A percentile compares a stretch with the other conserved stretches of the same genome.
These are phyloP conservation scores for Tortrix viridana DNA, from an alignment of 2,888 invertebrate genomes.

Conservation along the genomic window DNA sequence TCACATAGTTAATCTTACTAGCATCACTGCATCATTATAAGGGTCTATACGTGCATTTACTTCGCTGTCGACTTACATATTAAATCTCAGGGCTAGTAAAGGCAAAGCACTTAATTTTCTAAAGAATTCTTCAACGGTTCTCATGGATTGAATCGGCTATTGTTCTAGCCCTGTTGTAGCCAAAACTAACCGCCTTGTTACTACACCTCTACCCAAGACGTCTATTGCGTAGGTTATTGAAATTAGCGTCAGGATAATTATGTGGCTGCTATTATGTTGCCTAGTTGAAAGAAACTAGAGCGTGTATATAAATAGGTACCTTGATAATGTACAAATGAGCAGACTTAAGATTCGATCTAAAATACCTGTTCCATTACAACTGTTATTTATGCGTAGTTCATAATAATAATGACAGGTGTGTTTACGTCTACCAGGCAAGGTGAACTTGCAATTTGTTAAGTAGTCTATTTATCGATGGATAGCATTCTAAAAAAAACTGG, in stretches of 20 bases:
- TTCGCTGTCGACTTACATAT: not conserved
- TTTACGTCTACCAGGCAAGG: no score
- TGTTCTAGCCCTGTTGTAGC: constrained; percentile 28
- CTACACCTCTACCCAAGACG: constrained; percentile 30
- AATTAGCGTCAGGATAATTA: constrained; percentile 17
- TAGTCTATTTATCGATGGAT: no score
- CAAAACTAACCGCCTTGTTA: constrained; percentile 30
- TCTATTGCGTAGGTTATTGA: constrained; percentile 29
- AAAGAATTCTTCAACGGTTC: constrained; percentile 25
- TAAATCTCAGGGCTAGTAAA: constrained; percentile 6
- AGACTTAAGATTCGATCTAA: constrained; percentile 25
- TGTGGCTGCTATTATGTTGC: not conserved
- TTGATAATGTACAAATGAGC: constrained; percentile 9
- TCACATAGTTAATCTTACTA: no score
- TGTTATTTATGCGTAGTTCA: constrained; percentile 13
- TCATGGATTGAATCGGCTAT: constrained; percentile 25
- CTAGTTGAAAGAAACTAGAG: constrained; percentile 18
- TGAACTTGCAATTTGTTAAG: no score
- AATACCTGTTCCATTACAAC: constrained; percentile 19
- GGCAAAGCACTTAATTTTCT: constrained; percentile 12
- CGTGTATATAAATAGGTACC: constrained; percentile 1
- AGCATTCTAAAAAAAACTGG: no score
- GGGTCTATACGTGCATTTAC: no score
- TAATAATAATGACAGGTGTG: not conserved
- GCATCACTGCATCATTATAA: no score